A percentile compares a stretch with the other conserved stretches of the same genome.
phyloP scores from a whole-genome alignment of 1,140 invertebrate genomes.

The Lordiphosa clarofinis region DNA sequence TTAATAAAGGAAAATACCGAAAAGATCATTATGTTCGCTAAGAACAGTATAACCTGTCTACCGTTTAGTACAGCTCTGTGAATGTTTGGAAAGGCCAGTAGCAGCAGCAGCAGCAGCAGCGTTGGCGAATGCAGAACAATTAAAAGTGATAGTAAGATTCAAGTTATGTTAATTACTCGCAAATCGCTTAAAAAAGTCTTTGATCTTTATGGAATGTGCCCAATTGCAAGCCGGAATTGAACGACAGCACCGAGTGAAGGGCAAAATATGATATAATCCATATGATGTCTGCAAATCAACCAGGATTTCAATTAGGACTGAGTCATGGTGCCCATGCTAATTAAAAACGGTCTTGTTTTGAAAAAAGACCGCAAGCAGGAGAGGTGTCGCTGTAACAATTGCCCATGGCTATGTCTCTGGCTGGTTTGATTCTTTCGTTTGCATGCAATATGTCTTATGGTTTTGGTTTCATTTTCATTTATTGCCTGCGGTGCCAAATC shows the following conservation, averaged over 20 bases:
- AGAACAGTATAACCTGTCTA: constrained; percentile 19
- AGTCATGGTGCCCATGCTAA: constrained; percentile 27
- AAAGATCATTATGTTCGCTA: constrained; percentile 1
- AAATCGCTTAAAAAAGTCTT: constrained; percentile 29
- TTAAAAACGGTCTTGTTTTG: constrained; percentile 16
- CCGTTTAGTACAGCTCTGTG: constrained; percentile 1
- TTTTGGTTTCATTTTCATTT: constrained; percentile 51
- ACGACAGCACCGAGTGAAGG: constrained; percentile 56
- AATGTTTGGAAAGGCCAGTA: constrained; percentile 52
- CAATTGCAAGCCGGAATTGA: constrained; percentile 62
- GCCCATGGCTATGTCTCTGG: constrained; percentile 16
- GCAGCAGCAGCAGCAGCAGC: not conserved
- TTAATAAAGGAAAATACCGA: not conserved
- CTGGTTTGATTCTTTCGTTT: constrained; percentile 1
- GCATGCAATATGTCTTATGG: constrained; percentile 20
- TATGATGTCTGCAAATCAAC: constrained; percentile 41
- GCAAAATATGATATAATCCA: constrained; percentile 23
- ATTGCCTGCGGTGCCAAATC: constrained; percentile 39
- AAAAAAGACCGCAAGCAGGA: constrained; percentile 25
- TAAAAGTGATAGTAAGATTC: constrained; percentile 64
- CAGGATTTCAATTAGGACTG: constrained; percentile 23
- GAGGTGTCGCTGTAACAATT: constrained; percentile 1
- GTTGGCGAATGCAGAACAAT: constrained; percentile 43
- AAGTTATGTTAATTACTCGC: constrained; percentile 64
- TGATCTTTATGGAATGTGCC: constrained; percentile 44